phyloP scores from a whole-genome alignment of 2,888 invertebrate genomes.

The Trachelus troglodyta region DNA sequence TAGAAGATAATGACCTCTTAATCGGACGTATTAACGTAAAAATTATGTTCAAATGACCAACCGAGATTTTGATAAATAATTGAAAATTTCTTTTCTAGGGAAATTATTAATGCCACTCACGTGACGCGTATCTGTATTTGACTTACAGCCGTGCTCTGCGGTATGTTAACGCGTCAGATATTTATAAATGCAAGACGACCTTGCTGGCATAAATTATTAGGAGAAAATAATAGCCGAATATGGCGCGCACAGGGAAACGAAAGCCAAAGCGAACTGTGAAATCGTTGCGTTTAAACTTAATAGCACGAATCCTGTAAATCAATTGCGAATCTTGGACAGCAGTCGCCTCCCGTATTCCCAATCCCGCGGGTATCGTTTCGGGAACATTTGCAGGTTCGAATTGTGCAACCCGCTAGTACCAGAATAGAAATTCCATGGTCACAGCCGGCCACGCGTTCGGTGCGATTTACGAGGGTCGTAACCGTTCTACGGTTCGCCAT shows the following conservation, averaged over 20 bases:
- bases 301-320: neutral
- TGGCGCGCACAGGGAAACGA: neutral
- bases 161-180: neutral
- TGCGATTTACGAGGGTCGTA: neutral
- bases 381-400: neutral
- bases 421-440: neutral
- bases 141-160: neutral
- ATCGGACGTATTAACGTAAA: neutral
- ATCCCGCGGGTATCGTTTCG: neutral
- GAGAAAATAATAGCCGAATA: neutral
- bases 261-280: neutral
- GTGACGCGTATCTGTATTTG: neutral
- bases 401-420: neutral
- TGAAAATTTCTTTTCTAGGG: neutral
- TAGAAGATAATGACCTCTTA: neutral
- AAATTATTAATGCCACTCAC: neutral
- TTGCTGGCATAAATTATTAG: neutral
- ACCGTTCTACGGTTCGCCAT: neutral
- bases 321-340: neutral
- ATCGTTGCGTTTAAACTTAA: neutral
- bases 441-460: neutral
- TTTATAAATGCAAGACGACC: neutral
- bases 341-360: neutral
- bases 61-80: neutral
- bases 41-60: neutral